Evolutionary conservation across 2,888 invertebrate species (phyloP).

Genomic region (Didymodactylos carnosus): DNA sequence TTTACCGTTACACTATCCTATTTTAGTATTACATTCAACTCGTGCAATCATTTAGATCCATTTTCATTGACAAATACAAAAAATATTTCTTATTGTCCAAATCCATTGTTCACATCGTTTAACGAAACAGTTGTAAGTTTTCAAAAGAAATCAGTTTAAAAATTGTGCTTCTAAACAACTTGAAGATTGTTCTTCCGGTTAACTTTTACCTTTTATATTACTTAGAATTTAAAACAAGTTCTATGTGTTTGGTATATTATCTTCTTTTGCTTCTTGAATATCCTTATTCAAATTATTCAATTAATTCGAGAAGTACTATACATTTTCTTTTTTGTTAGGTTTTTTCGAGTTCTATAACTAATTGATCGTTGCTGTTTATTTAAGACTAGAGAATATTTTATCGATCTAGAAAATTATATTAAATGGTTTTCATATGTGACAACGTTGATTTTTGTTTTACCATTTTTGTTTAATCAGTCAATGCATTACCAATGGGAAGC

Average conservation of each 20-base stretch:
- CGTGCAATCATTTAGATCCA: background rate
- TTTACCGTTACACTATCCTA: conserved; percentile 57
- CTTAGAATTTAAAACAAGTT: too few species aligned
- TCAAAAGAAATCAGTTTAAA: too few species aligned
- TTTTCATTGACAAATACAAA: background rate
- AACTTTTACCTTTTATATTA: too few species aligned
- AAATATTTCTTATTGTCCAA: background rate
- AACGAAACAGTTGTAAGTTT: background rate
- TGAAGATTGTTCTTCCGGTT: too few species aligned
- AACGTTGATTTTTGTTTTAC: conserved; percentile 47
- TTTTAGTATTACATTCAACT: conserved; percentile 38
- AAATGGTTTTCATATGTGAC: conserved; percentile 59
- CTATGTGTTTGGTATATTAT: background rate
- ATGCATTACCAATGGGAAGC: conserved; percentile 39
- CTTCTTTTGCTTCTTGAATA: background rate
- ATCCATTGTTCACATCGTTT: background rate
- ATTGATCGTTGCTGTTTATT: too few species aligned
- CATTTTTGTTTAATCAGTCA: conserved; percentile 20
- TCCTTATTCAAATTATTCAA: background rate
- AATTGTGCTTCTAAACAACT: too few species aligned
- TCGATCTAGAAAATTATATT: conserved; percentile 43
- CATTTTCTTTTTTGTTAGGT: too few species aligned
- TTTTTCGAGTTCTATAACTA: too few species aligned
- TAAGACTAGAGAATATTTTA: conserved; percentile 31
- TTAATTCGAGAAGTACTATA: background rate